phyloP scores from a whole-genome alignment of 2,113 vertebrate species.

The Melanerpes aurifrons region DNA sequence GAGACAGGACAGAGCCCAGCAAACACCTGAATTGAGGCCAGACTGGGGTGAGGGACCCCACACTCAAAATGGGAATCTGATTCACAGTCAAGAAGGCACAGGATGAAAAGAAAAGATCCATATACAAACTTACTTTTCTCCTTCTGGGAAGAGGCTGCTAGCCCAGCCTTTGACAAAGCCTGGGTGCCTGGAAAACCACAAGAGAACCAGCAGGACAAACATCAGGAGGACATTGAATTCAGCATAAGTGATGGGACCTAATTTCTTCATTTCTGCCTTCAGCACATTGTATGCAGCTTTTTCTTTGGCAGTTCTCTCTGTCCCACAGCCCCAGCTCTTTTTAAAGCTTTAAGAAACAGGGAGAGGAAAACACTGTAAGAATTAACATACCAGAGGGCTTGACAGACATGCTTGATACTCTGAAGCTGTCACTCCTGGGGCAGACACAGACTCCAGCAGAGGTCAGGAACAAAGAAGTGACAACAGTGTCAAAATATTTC shows the following conservation, averaged over 20 bases:
- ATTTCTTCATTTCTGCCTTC: constrained; percentile 81
- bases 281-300: constrained; percentile 81
- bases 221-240: constrained; percentile 88
- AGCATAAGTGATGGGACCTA: constrained; percentile 89
- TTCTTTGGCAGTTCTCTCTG: constrained; percentile 78
- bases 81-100: background rate
- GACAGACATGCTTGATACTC: background rate
- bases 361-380: constrained; percentile 8
- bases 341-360: constrained; percentile 78
- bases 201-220: constrained; percentile 85
- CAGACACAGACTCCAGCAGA: background rate
- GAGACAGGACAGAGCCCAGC: background rate
- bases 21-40: background rate
- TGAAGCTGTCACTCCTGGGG: background rate
- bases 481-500: background rate
- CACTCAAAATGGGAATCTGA: background rate
- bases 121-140: constrained; percentile 80
- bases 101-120: background rate
- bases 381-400: background rate
- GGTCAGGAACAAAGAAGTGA: background rate
- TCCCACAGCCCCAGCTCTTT: constrained; percentile 85
- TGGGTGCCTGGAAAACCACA: constrained; percentile 94
- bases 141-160: constrained; percentile 78
- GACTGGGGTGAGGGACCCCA: background rate
- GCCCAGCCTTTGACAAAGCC: constrained; percentile 94